Percentiles rank a stretch among this genome's conserved stretches.
Evolutionary conservation across 2,888 invertebrate species (phyloP).

Genomic region (Amblyjoppa proteus): DNA sequence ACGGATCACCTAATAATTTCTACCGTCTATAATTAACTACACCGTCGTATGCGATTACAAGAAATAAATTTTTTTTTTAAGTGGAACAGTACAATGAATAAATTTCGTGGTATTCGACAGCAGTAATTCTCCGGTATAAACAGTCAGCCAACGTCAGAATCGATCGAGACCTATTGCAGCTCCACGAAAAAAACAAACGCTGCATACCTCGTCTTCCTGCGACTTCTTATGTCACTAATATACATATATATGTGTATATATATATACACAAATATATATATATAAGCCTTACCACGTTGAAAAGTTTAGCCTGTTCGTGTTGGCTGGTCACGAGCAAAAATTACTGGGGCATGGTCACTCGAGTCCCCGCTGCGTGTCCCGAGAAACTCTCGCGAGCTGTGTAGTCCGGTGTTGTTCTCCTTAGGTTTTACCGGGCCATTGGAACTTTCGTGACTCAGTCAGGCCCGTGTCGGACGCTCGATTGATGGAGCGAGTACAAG

Average conservation of each 20-base stretch:
- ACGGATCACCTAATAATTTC: neutral
- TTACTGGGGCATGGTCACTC: slow-evolving; percentile 71
- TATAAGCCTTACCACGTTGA: slow-evolving; percentile 26
- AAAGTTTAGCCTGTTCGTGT: slow-evolving; percentile 66
- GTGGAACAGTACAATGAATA: slow-evolving; percentile 24
- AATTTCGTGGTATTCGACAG: slow-evolving; percentile 54
- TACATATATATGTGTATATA: slow-evolving; percentile 9
- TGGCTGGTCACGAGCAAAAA: slow-evolving; percentile 67
- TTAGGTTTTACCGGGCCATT: slow-evolving; percentile 53
- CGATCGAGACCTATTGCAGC: slow-evolving; percentile 59
- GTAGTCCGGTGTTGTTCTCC: slow-evolving; percentile 4
- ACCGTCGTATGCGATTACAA: slow-evolving; percentile 21
- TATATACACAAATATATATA: neutral
- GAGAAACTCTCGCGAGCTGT: slow-evolving; percentile 55
- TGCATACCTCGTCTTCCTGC: slow-evolving; percentile 37
- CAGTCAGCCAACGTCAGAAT: slow-evolving; percentile 25
- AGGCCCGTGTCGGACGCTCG: slow-evolving; percentile 25
- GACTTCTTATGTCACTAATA: slow-evolving; percentile 8
- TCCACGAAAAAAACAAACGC: slow-evolving; percentile 32
- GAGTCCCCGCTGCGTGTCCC: slow-evolving; percentile 62
- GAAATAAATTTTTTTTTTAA: slow-evolving; percentile 30
- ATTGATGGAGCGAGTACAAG: slow-evolving; percentile 50
- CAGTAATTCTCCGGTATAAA: slow-evolving; percentile 30
- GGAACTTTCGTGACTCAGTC: slow-evolving; percentile 65
- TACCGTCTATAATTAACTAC: neutral